A percentile compares a stretch with the other conserved stretches of the same genome.
Evolutionary conservation across 2,888 invertebrate genomes (phyloP).

Genomic region (Cartodere bifasciata): DNA sequence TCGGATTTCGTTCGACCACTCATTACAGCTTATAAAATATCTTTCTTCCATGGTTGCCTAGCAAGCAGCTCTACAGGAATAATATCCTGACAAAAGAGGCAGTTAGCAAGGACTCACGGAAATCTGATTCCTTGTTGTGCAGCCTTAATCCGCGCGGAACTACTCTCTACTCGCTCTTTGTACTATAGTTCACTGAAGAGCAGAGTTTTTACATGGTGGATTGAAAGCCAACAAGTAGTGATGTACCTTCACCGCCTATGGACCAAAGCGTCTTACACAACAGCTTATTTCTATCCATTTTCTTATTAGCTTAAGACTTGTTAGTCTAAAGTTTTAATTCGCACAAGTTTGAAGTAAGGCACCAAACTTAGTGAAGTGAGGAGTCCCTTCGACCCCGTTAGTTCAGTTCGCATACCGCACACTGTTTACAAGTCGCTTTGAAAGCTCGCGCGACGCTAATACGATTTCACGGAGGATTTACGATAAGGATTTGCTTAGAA

Average conservation of each 20-base stretch:
- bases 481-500: slow-evolving; percentile 45
- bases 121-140: slow-evolving; percentile 13
- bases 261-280: slow-evolving; percentile 34
- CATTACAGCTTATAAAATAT: slow-evolving; percentile 24
- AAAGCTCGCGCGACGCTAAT: slow-evolving; percentile 43
- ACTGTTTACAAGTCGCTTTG: slow-evolving; percentile 36
- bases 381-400: slow-evolving; percentile 33
- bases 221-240: slow-evolving; percentile 8
- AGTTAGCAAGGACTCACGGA: too few relatives aligned
- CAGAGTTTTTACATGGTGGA: slow-evolving; percentile 10
- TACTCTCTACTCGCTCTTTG: slow-evolving; percentile 14
- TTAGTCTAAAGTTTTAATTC: slow-evolving; percentile 53
- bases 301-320: slow-evolving; percentile 42
- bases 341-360: slow-evolving; percentile 39
- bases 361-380: slow-evolving; percentile 28
- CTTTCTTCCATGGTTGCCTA: too few relatives aligned
- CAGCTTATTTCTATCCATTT: slow-evolving; percentile 38
- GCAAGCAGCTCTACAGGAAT: too few relatives aligned
- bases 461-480: slow-evolving; percentile 56
- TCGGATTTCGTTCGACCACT: slow-evolving; percentile 22
- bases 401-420: too few relatives aligned
- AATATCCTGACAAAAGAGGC: slow-evolving; percentile 21
- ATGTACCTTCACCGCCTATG: slow-evolving; percentile 13
- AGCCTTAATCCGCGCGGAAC: slow-evolving; percentile 14
- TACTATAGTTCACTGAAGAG: slow-evolving; percentile 3